Conservation (phyloP, 2,113 vertebrate species). For the Leptosomus discolor region DNA sequence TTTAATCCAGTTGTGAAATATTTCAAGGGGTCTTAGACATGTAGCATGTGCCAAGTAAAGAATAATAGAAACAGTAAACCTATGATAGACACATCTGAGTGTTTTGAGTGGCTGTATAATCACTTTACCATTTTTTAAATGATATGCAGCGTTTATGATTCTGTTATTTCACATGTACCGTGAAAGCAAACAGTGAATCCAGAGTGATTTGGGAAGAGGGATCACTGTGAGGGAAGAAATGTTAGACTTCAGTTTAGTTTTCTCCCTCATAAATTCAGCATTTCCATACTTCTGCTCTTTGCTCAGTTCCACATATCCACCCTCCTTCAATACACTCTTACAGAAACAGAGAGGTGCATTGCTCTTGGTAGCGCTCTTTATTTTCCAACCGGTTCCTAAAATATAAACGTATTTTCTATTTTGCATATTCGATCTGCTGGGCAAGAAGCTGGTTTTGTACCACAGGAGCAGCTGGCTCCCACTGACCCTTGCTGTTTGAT, state of each 20-base stretch:
- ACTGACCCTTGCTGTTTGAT: neutral
- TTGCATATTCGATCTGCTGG: neutral
- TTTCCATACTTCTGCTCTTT: neutral
- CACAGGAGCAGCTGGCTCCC: fast-evolving
- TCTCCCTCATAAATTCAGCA: neutral
- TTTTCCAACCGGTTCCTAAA: neutral
- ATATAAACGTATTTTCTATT: neutral
- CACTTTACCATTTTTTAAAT: neutral
- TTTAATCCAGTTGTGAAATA: neutral
- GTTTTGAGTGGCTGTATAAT: neutral
- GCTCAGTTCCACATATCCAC: neutral
- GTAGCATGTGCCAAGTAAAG: neutral
- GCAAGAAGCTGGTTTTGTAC: neutral
- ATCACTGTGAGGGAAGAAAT: neutral
- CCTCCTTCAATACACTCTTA: neutral
- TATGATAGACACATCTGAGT: neutral
- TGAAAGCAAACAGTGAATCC: neutral
- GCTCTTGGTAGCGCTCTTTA: neutral
- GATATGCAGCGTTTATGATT: neutral
- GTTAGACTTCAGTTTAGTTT: neutral
- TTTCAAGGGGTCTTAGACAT: neutral
- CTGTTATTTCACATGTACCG: neutral
- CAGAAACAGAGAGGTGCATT: neutral
- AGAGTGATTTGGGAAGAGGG: neutral
- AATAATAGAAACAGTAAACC: neutral